Evolutionary conservation across 2,797 vertebrate species (phyloP).

Genomic region (Hypotaenidia okinawae): DNA sequence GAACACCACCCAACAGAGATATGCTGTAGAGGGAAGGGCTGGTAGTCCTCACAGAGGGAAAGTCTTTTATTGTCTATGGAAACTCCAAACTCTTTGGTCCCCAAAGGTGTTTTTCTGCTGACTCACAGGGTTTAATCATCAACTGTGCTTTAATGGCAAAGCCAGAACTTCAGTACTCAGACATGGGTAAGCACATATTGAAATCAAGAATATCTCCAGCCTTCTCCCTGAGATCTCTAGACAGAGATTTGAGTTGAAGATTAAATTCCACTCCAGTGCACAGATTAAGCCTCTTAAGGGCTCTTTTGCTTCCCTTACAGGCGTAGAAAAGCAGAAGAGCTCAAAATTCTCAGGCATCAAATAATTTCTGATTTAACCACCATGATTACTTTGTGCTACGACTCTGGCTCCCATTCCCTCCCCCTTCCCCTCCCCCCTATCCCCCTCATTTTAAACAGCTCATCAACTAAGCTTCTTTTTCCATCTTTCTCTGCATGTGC

Average conservation of each 20-base stretch:
- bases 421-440: too few relatives aligned
- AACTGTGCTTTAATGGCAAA: neutral
- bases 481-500: neutral
- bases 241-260: neutral
- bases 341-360: neutral
- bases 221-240: neutral
- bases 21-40: neutral
- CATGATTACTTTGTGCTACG: rapidly evolving
- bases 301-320: neutral
- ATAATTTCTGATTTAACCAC: neutral
- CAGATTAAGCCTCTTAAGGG: neutral
- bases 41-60: neutral
- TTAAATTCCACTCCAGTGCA: neutral
- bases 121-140: neutral
- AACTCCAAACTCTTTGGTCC: neutral
- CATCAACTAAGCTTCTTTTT: neutral
- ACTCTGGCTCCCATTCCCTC: neutral
- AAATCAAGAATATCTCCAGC: neutral
- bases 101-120: neutral
- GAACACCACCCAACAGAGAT: too few relatives aligned
- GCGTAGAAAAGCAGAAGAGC: neutral
- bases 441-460: neutral
- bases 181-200: neutral
- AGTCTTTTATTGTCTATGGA: rapidly evolving
- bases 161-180: neutral